These are phyloP conservation scores for Aelia acuminata DNA, from an alignment of 2,888 invertebrate species.

Conservation along the genomic window DNA sequence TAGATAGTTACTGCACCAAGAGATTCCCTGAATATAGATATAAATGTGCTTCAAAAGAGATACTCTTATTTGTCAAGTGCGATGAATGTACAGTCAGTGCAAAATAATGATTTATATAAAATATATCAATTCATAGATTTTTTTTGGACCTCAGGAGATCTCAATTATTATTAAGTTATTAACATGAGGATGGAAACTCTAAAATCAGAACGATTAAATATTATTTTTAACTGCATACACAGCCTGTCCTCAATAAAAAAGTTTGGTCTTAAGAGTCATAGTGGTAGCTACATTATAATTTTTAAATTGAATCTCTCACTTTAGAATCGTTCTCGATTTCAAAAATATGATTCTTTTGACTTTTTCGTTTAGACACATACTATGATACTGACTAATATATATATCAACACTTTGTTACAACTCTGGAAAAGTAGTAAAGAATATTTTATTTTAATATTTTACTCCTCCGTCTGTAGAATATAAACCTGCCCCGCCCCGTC, in stretches of 20 bases:
- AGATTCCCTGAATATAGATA: constrained; percentile 52
- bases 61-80: neutral
- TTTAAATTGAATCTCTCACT: neutral
- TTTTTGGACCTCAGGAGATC: constrained; percentile 55
- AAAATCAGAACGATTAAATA: neutral
- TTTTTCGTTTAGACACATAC: neutral
- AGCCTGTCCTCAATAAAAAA: neutral
- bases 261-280: neutral
- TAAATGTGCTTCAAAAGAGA: constrained; percentile 52
- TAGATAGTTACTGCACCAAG: constrained; percentile 52
- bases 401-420: neutral
- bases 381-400: neutral
- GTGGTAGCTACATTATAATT: neutral
- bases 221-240: neutral
- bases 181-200: neutral
- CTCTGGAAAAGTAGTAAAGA: neutral
- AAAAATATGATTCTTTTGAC: neutral
- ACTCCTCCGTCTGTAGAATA: too few relatives aligned
- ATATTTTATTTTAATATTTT: neutral
- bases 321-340: neutral
- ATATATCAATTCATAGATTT: constrained; percentile 54
- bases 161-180: constrained; percentile 28
- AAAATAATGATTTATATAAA: constrained; percentile 51
- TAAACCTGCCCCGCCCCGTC: too few relatives aligned
- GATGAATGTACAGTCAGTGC: constrained; percentile 37